phyloP scores from a whole-genome alignment of 2,888 invertebrate species.

The Biston stratarius region DNA sequence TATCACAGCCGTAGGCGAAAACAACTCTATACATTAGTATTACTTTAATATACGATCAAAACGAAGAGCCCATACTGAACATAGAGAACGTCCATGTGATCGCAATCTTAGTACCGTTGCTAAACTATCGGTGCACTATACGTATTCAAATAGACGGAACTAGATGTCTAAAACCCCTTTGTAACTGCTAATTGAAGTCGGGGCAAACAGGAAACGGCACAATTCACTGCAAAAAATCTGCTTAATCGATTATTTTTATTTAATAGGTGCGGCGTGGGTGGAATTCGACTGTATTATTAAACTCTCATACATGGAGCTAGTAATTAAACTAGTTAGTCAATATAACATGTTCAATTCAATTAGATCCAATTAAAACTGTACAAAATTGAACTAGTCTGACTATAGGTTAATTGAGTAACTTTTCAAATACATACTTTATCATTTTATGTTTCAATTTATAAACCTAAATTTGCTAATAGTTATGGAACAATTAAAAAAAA shows the following conservation, averaged over 20 bases:
- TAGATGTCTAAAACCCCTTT: constrained; percentile 16
- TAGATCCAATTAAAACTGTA: constrained; percentile 12
- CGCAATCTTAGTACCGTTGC: constrained; percentile 25
- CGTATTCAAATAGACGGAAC: constrained; percentile 8
- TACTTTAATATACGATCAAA: background rate
- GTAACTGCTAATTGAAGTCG: constrained; percentile 40
- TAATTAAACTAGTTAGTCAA: constrained; percentile 27
- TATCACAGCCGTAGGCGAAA: too few species aligned
- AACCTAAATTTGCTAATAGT: too few species aligned
- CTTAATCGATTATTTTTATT: constrained; percentile 31
- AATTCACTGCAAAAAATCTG: constrained; percentile 21
- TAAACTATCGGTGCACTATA: constrained; percentile 7
- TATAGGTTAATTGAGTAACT: too few species aligned
- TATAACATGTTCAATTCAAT: constrained; percentile 11
- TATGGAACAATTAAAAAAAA: too few species aligned
- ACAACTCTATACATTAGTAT: too few species aligned
- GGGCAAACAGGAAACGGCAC: constrained; percentile 37
- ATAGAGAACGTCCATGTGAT: constrained; percentile 11
- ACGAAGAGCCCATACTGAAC: constrained; percentile 10
- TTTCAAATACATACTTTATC: background rate
- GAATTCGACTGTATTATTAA: constrained; percentile 16
- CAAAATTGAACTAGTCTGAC: background rate
- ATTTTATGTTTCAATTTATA: background rate
- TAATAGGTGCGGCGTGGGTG: constrained; percentile 25
- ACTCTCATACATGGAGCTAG: constrained; percentile 8